phyloP scores from a whole-genome alignment of 2,113 vertebrate species.

The Clinocottus analis region DNA sequence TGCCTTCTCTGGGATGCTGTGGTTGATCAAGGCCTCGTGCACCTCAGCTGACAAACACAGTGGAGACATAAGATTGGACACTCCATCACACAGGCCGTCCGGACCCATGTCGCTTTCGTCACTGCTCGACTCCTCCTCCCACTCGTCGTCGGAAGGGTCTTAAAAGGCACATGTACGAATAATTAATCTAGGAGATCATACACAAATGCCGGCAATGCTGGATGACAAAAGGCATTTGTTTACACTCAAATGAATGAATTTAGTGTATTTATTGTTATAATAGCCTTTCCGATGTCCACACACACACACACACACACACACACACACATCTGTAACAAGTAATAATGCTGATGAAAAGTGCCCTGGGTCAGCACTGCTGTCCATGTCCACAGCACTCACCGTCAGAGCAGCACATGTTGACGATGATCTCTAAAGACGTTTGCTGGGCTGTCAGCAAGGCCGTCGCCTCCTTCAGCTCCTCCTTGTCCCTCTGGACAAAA shows the following conservation, averaged over 20 bases:
- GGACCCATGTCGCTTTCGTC: slow-evolving; percentile 92
- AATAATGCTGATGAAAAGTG: slow-evolving; percentile 53
- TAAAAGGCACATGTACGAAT: neutral
- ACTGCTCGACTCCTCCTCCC: slow-evolving; percentile 96
- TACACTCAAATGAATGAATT: neutral
- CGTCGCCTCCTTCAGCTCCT: slow-evolving; percentile 89
- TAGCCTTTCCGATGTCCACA: slow-evolving; percentile 27
- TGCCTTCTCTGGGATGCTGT: slow-evolving; percentile 93
- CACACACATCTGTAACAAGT: slow-evolving; percentile 52
- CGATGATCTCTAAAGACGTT: slow-evolving; percentile 95
- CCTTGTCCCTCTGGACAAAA: slow-evolving; percentile 84
- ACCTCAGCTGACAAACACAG: slow-evolving; percentile 95
- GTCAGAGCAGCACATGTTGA: slow-evolving; percentile 97
- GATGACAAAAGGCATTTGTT: neutral
- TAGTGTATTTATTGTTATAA: slow-evolving; percentile 3
- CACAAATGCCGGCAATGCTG: neutral
- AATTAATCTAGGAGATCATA: neutral
- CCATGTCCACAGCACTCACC: slow-evolving; percentile 81
- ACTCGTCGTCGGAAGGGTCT: slow-evolving; percentile 95
- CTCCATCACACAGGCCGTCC: slow-evolving; percentile 84
- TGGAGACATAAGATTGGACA: slow-evolving; percentile 86
- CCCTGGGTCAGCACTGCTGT: slow-evolving; percentile 57
- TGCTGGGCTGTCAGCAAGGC: slow-evolving; percentile 95
- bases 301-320: too few species aligned
- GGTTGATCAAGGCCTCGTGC: slow-evolving; percentile 87